Base-by-base conservation (phyloP, 2,113 vertebrate genomes). In the Onychostoma macrolepis region DNA sequence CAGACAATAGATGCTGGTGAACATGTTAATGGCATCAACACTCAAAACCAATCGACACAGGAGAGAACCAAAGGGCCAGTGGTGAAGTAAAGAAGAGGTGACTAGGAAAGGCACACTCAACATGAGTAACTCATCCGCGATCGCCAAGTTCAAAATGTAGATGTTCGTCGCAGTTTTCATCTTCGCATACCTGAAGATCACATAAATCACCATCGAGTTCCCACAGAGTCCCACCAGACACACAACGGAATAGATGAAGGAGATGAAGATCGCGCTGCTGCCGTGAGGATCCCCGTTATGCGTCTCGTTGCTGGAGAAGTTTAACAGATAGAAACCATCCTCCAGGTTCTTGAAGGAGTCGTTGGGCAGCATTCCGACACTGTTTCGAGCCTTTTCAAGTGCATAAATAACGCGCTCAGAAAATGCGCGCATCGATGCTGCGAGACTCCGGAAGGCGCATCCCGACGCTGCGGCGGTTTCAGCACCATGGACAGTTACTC, bases 81-180 rank as follows among this genome's bases (percentile, higher is more conserved):
- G 97, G 89, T 94, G 96, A 86, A 97, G 94, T 89, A 97, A 80
- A 3, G 97, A 96, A 80, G 96, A 97, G 87, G 96, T 97, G 83
- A 97, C 97, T 90, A 97, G 91, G 90, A 97, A 97, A 80, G 97
- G 97, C 85, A 97, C 97, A 10, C 97, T 97, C 24, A 97, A 95
- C 97, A 97, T 97, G 75, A 97, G 94, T 88, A 97, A 94, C 94
- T 97, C 97, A 1, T 97, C 97, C 0, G 97, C 97, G 1, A 97
- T 95, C 56, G 97, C 97, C 93, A 97, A 84, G 92, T 97, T 97
- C 41, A 97, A 94, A 91, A 97, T 97, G 92, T 97, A 97, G 92
- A 97, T 97, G 91, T 97, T 97, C 72, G 97, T 97, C 81, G 97
- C 97, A 0, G 97, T 97, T 94, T 97, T 97, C 97, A 97, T 97